Conservation (phyloP, 2,888 invertebrate species). For the Sicus ferrugineus region DNA sequence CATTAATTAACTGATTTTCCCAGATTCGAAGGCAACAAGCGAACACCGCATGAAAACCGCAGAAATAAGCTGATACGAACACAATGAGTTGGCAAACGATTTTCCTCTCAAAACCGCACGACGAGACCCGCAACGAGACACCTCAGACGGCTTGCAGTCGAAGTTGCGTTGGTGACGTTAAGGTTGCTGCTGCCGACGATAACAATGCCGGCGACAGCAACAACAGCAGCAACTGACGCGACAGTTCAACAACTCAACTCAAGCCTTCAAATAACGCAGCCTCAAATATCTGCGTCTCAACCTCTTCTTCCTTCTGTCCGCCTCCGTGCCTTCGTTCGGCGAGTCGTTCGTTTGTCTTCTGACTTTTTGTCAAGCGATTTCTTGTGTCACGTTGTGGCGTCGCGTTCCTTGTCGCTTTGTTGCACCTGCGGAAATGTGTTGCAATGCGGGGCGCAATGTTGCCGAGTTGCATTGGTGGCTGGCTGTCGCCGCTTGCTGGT, state of each 20-base stretch:
- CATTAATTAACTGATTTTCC: constrained; percentile 7
- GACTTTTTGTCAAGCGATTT: background rate
- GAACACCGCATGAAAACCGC: background rate
- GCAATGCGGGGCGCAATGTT: background rate
- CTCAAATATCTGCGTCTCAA: background rate
- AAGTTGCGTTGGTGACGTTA: background rate
- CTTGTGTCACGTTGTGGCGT: too few species aligned
- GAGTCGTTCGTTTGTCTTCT: background rate
- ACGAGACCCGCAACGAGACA: background rate
- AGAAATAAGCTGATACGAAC: background rate
- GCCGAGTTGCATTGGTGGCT: too few species aligned
- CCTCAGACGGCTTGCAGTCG: constrained; percentile 1
- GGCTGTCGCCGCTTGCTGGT: background rate
- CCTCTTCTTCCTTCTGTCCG: background rate
- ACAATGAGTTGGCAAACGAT: background rate
- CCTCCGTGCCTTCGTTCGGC: background rate
- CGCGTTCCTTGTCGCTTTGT: background rate
- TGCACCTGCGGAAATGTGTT: constrained; percentile 4
- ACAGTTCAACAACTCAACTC: too few species aligned
- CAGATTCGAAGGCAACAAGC: background rate
- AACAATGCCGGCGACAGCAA: background rate
- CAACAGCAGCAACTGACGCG: background rate
- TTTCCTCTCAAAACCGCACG: background rate
- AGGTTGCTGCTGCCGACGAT: background rate
- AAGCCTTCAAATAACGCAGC: background rate